Percentiles rank a stretch among this genome's conserved stretches.
Conservation (phyloP, 2,113 vertebrate species). For the Indri indri region DNA sequence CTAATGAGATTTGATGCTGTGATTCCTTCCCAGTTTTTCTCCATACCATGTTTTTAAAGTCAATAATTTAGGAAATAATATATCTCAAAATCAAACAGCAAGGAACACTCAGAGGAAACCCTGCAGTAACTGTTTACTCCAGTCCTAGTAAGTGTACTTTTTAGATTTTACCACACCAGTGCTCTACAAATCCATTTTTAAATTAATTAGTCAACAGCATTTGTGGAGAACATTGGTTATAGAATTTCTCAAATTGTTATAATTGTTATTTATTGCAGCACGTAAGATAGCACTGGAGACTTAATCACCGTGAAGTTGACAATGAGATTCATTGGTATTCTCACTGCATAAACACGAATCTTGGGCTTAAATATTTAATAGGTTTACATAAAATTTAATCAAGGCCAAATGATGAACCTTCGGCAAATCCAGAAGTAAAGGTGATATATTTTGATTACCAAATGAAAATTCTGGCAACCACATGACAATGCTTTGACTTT, state of each 20-base stretch:
- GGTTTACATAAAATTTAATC: conserved; percentile 35
- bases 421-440: not conserved
- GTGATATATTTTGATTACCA: conserved; percentile 6
- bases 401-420: conserved; percentile 42
- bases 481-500: not conserved
- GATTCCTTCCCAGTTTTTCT: not conserved
- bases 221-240: not conserved
- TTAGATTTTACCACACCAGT: not conserved
- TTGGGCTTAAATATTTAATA: conserved; percentile 47
- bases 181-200: conserved; percentile 4
- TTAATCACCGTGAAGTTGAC: not conserved
- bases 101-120: not conserved
- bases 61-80: conserved; percentile 5
- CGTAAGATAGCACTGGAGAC: not conserved
- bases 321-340: not conserved
- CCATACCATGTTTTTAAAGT: not conserved
- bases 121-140: not conserved
- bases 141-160: not conserved
- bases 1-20: not conserved
- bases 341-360: conserved; percentile 11
- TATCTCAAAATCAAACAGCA: not conserved
- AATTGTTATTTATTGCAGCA: conserved; percentile 6
- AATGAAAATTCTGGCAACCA: not conserved
- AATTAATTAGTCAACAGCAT: not conserved
- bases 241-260: conserved; percentile 22